Base-by-base conservation (phyloP, 2,888 invertebrate species). In the Mythimna lalbum region DNA sequence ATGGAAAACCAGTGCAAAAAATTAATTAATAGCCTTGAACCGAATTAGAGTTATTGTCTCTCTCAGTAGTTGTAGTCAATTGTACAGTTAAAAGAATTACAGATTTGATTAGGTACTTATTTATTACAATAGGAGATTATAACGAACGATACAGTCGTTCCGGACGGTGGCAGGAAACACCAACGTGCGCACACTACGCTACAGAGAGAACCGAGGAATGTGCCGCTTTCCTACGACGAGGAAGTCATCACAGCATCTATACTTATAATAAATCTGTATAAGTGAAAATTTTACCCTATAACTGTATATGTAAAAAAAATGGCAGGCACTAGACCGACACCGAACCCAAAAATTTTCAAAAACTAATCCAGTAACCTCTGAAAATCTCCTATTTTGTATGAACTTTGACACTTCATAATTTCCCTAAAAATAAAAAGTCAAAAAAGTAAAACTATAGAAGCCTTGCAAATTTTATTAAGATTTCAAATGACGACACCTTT, bases 11-110 rank as follows among this genome's bases (percentile, higher is more conserved):
- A 52, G 66, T 12, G 52, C 52, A 66, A 66, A 47, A 50, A 63
- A 31, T 39, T 55, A 61, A 67, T 73, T 55, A 59, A 52, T 36
- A 47, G 68, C 76, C 78, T 76, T 73, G 78, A 60, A 63, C 63
- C 55, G 59, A 62, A 76, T 64, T 62, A 67, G 17, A 43, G 62
- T 66, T 63, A 53, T 66, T 63, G 47, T 71, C 47, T 77, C 52
- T 47, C 7, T n/a, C 12, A 23, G 31, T 31, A 21, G 60, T 71
- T 53, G 43, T 63, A 47, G 21, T 66, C 21, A 59, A 43, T 49
- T 49, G 49, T 12, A 23, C 49, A 63, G 55, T 23, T 63, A 23
- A 12, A 27, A 39, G 12, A 21, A 17, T 64, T 73, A n/a, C 36
- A 23, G 72, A 63, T 36, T 36, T 72, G 63, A 39, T 55, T 63